phyloP scores from a whole-genome alignment of 2,888 invertebrate species.

The Tenodera sinensis region DNA sequence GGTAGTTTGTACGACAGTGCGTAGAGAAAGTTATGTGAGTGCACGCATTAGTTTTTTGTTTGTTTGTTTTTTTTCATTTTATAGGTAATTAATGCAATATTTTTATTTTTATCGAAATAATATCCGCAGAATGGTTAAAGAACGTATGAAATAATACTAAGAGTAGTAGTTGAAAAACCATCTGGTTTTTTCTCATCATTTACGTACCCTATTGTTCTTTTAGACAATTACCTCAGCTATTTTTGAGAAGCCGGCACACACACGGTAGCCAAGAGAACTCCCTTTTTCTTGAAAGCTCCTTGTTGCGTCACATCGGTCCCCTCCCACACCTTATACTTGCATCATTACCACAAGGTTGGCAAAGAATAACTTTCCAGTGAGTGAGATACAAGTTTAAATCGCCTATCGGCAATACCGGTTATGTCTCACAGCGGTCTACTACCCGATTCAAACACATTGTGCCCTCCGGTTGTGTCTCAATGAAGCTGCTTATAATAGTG shows the following conservation, averaged over 20 bases:
- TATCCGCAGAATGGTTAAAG: no score
- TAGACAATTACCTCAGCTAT: no score
- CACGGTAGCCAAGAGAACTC: not conserved
- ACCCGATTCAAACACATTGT: not conserved
- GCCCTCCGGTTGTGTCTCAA: no score
- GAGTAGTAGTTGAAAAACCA: not conserved
- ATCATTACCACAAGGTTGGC: conserved; percentile 3
- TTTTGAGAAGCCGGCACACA: not conserved
- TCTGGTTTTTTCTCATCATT: not conserved
- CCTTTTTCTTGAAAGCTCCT: not conserved
- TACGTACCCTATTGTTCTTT: no score
- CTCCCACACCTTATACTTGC: conserved; percentile 2
- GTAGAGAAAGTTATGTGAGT: no score
- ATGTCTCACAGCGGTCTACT: not conserved
- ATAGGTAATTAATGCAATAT: no score
- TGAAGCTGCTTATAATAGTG: no score
- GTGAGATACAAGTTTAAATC: not conserved
- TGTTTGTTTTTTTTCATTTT: no score
- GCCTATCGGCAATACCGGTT: not conserved
- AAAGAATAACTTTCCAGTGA: conserved; percentile 9
- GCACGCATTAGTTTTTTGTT: no score
- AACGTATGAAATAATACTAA: no score
- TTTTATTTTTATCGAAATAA: no score
- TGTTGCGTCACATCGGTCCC: not conserved
- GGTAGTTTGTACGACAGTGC: no score